These are phyloP conservation scores for Anoplolepis gracilipes DNA, from an alignment of 1,140 invertebrate species.

Conservation along the genomic window DNA sequence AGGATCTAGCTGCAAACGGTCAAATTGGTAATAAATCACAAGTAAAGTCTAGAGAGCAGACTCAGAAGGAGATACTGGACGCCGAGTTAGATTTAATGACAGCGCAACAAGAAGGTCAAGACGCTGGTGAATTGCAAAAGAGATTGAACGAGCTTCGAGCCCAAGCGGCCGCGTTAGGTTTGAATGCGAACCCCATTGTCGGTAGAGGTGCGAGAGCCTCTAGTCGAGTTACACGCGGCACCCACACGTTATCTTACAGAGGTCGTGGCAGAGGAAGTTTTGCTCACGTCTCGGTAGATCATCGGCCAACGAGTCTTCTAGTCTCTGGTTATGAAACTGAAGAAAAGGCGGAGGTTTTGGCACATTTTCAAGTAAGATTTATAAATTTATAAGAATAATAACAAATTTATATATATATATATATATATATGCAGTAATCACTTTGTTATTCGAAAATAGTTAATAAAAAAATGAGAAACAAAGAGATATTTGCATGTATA, in stretches of 20 bases:
- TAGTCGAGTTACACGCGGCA: constrained; percentile 77
- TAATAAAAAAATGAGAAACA: neutral
- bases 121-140: constrained; percentile 90
- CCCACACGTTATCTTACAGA: constrained; percentile 78
- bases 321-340: constrained; percentile 92
- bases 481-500: neutral
- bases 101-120: constrained; percentile 92
- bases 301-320: constrained; percentile 92
- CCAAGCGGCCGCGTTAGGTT: constrained; percentile 86
- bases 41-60: constrained; percentile 88
- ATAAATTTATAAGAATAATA: neutral
- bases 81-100: constrained; percentile 95
- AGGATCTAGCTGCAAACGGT: constrained; percentile 87
- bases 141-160: constrained; percentile 90
- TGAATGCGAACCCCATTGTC: constrained; percentile 74
- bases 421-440: no score
- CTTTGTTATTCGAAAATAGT: neutral
- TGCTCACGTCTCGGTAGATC: constrained; percentile 91
- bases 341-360: constrained; percentile 89
- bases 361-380: constrained; percentile 90
- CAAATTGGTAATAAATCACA: constrained; percentile 78
- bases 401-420: no score
- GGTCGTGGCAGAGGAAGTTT: constrained; percentile 83
- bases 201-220: constrained; percentile 72
- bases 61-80: constrained; percentile 94